phyloP scores from a whole-genome alignment of 2,888 invertebrate genomes.

The Drosophila cyrtoloma region DNA sequence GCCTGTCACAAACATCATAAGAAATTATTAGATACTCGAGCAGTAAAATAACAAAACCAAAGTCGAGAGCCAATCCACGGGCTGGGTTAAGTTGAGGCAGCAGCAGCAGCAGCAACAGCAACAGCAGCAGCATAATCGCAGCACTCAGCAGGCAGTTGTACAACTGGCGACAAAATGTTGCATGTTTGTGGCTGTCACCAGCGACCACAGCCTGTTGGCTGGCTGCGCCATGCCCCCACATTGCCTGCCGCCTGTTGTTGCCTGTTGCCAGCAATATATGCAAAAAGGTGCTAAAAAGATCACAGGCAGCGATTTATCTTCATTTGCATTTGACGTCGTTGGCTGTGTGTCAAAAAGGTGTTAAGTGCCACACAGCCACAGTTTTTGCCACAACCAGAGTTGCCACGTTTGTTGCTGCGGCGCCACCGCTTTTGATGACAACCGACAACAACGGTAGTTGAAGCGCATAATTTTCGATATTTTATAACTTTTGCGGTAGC shows the following conservation, averaged over 20 bases:
- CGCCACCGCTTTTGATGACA: slow-evolving; percentile 75
- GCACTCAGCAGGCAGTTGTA: slow-evolving; percentile 53
- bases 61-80: slow-evolving; percentile 14
- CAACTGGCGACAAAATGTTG: slow-evolving; percentile 81
- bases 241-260: slow-evolving; percentile 30
- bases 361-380: slow-evolving; percentile 69
- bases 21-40: slow-evolving; percentile 49
- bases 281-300: slow-evolving; percentile 82
- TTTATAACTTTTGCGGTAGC: slow-evolving; percentile 68
- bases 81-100: slow-evolving; percentile 29
- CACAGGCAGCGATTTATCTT: slow-evolving; percentile 82
- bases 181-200: slow-evolving; percentile 79
- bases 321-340: slow-evolving; percentile 82
- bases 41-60: slow-evolving; percentile 22
- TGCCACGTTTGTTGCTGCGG: slow-evolving; percentile 46
- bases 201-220: slow-evolving; percentile 38
- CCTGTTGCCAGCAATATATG: slow-evolving; percentile 67
- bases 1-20: slow-evolving; percentile 54
- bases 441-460: slow-evolving; percentile 67
- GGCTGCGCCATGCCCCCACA: slow-evolving; percentile 24
- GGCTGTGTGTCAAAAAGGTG: slow-evolving; percentile 80
- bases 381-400: slow-evolving; percentile 19
- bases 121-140: slow-evolving; percentile 17
- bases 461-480: slow-evolving; percentile 79
- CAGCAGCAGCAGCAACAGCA: slow-evolving; percentile 45